Conservation (phyloP, 2,888 invertebrate genomes). For the Sphaerophoria taeniata region DNA sequence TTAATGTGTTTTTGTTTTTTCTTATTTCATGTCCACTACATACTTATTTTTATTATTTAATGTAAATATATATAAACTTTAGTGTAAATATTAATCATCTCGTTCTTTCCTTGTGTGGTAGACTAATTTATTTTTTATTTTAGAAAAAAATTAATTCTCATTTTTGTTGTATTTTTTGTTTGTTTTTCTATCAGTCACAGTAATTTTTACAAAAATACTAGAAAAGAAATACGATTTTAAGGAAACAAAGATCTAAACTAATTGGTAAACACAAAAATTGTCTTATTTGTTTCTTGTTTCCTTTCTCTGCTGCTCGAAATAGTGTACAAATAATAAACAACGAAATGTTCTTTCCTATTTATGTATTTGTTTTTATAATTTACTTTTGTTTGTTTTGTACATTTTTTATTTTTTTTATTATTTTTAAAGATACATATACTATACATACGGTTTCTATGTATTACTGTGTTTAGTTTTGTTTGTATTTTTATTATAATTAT, state of each 20-base stretch:
- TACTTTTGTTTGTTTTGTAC: conserved; percentile 75
- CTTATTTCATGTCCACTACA: conserved; percentile 56
- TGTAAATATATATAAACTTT: conserved; percentile 70
- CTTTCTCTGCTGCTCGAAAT: conserved; percentile 75
- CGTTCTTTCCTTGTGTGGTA: conserved; percentile 36
- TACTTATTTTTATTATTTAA: conserved; percentile 67
- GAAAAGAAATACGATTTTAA: conserved; percentile 61
- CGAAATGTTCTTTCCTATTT: conserved; percentile 51
- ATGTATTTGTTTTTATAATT: conserved; percentile 57
- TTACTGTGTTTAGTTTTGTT: conserved; percentile 46
- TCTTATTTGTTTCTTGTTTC: conserved; percentile 62
- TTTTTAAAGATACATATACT: conserved; percentile 75
- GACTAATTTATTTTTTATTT: conserved; percentile 40
- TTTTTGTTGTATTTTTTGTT: conserved; percentile 40
- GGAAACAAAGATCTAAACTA: conserved; percentile 35
- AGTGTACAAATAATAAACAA: conserved; percentile 65
- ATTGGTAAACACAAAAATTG: conserved; percentile 27
- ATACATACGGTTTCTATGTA: conserved; percentile 75
- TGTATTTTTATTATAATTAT: conserved; percentile 11
- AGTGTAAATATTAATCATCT: conserved; percentile 66
- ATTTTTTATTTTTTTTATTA: conserved; percentile 75
- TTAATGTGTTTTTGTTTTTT: conserved; percentile 50
- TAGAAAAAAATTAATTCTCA: conserved; percentile 50
- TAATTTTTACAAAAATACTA: conserved; percentile 56
- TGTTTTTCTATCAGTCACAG: conserved; percentile 60